A percentile compares a stretch with the other conserved stretches of the same genome.
Conservation (phyloP, 2,113 vertebrate genomes). For the Camelus bactrianus region DNA sequence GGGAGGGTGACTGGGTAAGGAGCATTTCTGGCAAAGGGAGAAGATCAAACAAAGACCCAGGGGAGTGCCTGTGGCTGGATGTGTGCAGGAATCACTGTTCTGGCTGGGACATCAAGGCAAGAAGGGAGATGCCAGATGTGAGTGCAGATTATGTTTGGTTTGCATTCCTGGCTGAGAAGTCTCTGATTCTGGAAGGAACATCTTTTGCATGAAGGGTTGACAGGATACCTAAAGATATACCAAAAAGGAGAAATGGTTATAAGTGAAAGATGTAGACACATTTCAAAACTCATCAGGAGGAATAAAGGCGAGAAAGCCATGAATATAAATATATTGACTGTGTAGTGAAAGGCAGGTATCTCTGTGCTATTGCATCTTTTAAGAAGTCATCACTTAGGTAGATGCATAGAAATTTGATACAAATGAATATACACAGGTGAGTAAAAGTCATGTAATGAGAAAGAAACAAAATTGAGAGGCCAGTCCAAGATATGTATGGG, state of each 20-base stretch:
- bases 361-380: not conserved
- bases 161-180: not conserved
- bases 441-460: not conserved
- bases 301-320: constrained; percentile 7
- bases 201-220: not conserved
- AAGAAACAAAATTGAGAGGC: not conserved
- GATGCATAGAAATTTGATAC: not conserved
- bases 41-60: not conserved
- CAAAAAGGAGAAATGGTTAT: not conserved
- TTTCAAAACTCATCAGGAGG: constrained; percentile 17
- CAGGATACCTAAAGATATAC: not conserved
- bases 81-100: not conserved
- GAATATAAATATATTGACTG: not conserved
- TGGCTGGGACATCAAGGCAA: no score
- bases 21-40: not conserved
- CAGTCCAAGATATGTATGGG: not conserved
- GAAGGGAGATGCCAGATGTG: not conserved
- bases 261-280: not conserved
- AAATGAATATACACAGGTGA: not conserved
- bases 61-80: not conserved
- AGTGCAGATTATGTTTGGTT: not conserved
- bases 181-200: not conserved
- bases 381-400: not conserved
- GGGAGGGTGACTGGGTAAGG: not conserved
- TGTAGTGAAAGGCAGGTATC: not conserved